Evolutionary conservation across 1,140 invertebrate species (phyloP).

Genomic region (Drosophila jambulina): DNA sequence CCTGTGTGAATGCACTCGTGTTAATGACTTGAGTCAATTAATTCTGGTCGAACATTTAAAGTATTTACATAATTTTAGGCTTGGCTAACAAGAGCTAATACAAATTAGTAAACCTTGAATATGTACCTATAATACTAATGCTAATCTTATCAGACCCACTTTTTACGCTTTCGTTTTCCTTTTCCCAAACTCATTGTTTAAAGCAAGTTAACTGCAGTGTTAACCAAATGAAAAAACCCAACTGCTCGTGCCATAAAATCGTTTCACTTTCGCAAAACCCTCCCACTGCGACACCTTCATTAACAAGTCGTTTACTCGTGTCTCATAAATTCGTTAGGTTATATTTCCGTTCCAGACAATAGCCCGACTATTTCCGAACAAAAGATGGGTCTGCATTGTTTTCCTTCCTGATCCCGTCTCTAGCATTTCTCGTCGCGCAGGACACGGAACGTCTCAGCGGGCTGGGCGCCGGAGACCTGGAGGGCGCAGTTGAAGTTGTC

Average conservation of each 20-base stretch:
- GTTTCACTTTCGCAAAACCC: constrained; percentile 34
- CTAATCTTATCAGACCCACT: not conserved
- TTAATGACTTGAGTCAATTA: not conserved
- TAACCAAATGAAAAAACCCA: not conserved
- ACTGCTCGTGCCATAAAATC: constrained; percentile 4
- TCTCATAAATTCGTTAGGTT: constrained; percentile 27
- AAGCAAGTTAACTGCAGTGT: not conserved
- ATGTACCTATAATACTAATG: not conserved
- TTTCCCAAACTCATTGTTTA: not conserved
- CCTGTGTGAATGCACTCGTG: constrained; percentile 12
- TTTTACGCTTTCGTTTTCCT: not conserved
- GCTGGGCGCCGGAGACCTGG: constrained; percentile 25
- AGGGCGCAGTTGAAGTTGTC: constrained; percentile 74
- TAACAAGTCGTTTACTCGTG: constrained; percentile 40
- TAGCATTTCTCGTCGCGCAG: constrained; percentile 54
- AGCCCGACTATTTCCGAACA: constrained; percentile 15
- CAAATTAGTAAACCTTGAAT: not conserved
- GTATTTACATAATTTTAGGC: not conserved
- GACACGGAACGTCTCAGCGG: constrained; percentile 45
- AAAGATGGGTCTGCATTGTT: constrained; percentile 29
- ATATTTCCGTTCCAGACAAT: constrained; percentile 23
- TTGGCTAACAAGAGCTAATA: not conserved
- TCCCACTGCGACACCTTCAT: constrained; percentile 35
- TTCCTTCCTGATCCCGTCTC: constrained; percentile 14
- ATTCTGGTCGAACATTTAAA: not conserved